Evolutionary conservation across 2,888 invertebrate genomes (phyloP).

Genomic region (Agonopterix alstromeriana): DNA sequence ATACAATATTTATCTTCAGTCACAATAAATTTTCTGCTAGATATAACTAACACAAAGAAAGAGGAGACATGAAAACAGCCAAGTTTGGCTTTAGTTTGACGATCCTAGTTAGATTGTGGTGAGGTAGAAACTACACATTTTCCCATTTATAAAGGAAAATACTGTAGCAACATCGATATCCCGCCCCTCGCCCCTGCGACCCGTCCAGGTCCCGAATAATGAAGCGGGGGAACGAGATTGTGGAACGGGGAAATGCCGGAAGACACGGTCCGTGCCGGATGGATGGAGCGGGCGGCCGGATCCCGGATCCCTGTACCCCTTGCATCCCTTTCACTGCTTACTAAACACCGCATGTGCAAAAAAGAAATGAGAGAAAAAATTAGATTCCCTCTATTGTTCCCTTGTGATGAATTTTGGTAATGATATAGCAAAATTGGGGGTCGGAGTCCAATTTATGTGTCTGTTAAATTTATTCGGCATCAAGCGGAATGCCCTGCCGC

Average conservation of each 20-base stretch:
- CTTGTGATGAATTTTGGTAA: conserved; percentile 2
- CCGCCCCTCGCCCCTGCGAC: conserved; percentile 62
- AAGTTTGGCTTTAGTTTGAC: too few species aligned
- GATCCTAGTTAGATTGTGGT: too few species aligned
- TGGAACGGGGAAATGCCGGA: conserved; percentile 44
- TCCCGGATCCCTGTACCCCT: conserved; percentile 26
- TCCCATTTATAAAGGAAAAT: not conserved
- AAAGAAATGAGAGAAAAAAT: conserved; percentile 1
- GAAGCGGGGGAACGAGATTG: conserved; percentile 34
- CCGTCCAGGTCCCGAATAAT: conserved; percentile 52
- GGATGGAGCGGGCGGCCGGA: conserved; percentile 29
- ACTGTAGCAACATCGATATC: conserved; percentile 36
- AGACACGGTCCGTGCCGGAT: conserved; percentile 44
- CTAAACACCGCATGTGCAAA: not conserved
- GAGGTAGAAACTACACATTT: too few species aligned
- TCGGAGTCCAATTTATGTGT: not conserved
- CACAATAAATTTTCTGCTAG: too few species aligned
- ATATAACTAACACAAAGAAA: too few species aligned
- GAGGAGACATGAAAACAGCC: too few species aligned
- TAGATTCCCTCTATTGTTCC: conserved; percentile 3
- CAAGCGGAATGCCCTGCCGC: too few species aligned
- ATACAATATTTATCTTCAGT: too few species aligned
- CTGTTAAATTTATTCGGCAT: not conserved
- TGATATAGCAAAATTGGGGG: conserved; percentile 1
- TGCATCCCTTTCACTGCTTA: conserved; percentile 2